Base-by-base conservation (phyloP, 2,113 vertebrate genomes). In the Atrichornis clamosus region DNA sequence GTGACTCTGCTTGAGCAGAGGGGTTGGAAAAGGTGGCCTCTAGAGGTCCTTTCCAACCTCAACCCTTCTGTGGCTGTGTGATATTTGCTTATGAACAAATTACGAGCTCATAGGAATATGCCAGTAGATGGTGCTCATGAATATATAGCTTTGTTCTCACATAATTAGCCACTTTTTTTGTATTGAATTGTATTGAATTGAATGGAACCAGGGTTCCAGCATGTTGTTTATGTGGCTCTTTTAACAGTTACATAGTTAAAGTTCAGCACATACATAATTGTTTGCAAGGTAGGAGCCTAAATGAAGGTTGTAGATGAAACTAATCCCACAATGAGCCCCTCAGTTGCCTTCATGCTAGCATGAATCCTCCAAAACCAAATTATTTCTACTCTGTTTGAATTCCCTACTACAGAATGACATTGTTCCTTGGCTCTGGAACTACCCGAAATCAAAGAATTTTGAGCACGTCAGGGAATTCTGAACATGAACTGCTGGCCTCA, bases 81-180 rank as follows among this genome's bases (percentile, higher is more conserved):
- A 35, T 37, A 21, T 23, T 73, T 86, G 32, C 44, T 84, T 65
- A 23, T 26, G n/a, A 37, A 26, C 14, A 63, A 62, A 58, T 65
- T 41, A 65, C 37, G 42, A 84, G 21, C 30, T 88, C 55, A 60
- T 44, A 56, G 62, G 33, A 83, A 32, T 88, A 46, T 77, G 37
- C 80, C 91, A 87, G 24, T 91, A 94, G 92, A 47, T 80, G 42
- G 76, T 92, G 72, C 91, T 92, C 28, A 65, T 77, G 50, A 91
- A 80, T 70, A n/a, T 63, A 77, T 65, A 64, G 69, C 33, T 87
- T 72, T 69, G 2, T 90, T 73, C 46, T 83, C 50, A 69, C 37
- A 69, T 68, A 33, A 41, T 56, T 65, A 73, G n/a, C 13, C 27
- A 2, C 13, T 89, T 55, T 64, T 80, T 89, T 69, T n/a, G n/a